These are phyloP conservation scores for Petromus typicus DNA, from an alignment of 2,113 vertebrate genomes.

Conservation along the genomic window DNA sequence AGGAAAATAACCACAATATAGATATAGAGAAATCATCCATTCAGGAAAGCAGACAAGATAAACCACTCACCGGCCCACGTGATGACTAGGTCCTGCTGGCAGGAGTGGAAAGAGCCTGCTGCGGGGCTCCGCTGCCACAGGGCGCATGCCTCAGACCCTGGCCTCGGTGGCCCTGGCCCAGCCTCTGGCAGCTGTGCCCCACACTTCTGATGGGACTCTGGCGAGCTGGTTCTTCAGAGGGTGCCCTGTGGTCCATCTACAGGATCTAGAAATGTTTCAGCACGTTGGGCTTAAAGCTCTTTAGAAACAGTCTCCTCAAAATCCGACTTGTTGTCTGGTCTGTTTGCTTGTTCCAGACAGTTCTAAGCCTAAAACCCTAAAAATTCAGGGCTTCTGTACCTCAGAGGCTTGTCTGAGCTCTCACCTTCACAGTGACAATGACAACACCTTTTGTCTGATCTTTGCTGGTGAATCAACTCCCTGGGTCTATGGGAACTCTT, in stretches of 20 bases:
- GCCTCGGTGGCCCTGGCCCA: not conserved
- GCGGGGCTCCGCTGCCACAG: not conserved
- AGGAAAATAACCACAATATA: not conserved
- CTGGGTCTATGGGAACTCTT: not conserved
- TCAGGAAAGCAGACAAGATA: not conserved
- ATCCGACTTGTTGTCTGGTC: not conserved
- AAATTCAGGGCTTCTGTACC: not conserved
- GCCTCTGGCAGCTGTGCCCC: not conserved
- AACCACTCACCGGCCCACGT: fast-evolving
- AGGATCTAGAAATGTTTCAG: not conserved
- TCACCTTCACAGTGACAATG: not conserved
- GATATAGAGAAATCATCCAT: not conserved
- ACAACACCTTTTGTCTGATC: not conserved
- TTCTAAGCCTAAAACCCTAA: not conserved
- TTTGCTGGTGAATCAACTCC: not conserved
- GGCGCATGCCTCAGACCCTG: fast-evolving
- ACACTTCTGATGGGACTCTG: fast-evolving
- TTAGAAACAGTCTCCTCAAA: not conserved
- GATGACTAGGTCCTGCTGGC: not conserved
- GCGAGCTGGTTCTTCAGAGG: not conserved
- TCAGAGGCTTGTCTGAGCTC: not conserved
- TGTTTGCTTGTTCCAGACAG: not conserved
- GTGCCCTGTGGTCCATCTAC: fast-evolving
- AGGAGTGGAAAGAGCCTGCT: no score
- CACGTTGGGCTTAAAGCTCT: not conserved